Evolutionary conservation across 2,113 vertebrate genomes (phyloP), one percentile per base, ranked within the genome.

Genomic region (Eolophus roseicapilla): DNA sequence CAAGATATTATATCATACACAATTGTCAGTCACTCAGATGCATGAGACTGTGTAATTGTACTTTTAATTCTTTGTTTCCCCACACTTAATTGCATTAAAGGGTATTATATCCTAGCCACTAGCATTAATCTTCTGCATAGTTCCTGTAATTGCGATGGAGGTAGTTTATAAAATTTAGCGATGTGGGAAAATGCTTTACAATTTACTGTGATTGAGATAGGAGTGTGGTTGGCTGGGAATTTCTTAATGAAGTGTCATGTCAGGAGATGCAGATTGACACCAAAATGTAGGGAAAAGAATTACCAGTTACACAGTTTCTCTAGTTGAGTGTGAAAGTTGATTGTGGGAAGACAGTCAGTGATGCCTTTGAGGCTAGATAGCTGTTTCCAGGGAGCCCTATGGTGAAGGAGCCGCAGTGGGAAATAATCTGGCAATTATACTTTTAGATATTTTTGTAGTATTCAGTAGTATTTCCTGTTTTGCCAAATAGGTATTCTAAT

Each of bases 1-100:
- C 20, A 50, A 27, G 70, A 15, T 67, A 37, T 65, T 64, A 24
- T 41, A 23, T 63, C 19, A 21, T 27, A 25, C 4, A 11, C 41
- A 63, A 21, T 50, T 91, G 86, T 63, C 91, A 92, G 55, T 57
- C 82, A 39, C 76, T 83, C 74, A 79, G 87, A 76, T 60, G 47
- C 6, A 2, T 64, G 55, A 67, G 57, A 24, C 77, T 70, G 33
- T 81, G 46, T 86, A 90, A 93, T 43, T 91, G 52, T 55, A 75
- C 84, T 91, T 94, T 37, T 87, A 86, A 84, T 95, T 94, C 67
- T 78, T 87, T 90, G 74, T 91, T 90, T 94, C 35, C 50, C 20
- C 43, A 41, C 77, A 46, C 55, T 71, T 88, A 90, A 21, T 52
- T 75, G 69, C 15, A 1, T 68, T 79, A 44, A 79, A 85, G 62